phyloP scores from a whole-genome alignment of 2,113 vertebrate genomes.

The Melierax canorus region DNA sequence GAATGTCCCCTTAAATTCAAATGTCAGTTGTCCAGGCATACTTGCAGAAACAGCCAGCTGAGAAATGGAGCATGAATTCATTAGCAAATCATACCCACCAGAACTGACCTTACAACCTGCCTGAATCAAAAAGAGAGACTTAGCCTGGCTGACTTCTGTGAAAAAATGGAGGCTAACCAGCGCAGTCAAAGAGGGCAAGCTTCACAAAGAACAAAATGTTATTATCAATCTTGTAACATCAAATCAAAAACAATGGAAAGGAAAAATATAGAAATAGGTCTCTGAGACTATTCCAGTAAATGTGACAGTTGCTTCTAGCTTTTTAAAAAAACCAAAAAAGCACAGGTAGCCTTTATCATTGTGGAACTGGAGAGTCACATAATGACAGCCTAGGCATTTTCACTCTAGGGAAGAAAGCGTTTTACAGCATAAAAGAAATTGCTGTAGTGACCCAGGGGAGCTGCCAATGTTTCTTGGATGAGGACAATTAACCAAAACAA shows the following conservation, averaged over 20 bases:
- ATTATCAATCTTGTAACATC: not conserved
- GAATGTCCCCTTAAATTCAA: slow-evolving; percentile 18
- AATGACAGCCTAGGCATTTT: not conserved
- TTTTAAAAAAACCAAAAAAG: not conserved
- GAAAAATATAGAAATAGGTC: not conserved
- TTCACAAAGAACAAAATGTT: not conserved
- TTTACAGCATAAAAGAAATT: slow-evolving; percentile 22
- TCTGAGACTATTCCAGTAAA: not conserved
- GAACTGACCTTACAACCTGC: slow-evolving; percentile 40
- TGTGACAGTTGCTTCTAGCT: not conserved
- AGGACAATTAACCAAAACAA: slow-evolving; percentile 43
- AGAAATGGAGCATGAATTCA: slow-evolving; percentile 41
- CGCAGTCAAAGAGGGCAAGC: not conserved
- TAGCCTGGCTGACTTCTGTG: not conserved
- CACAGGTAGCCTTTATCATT: not conserved
- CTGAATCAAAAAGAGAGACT: not conserved
- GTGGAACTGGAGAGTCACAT: not conserved
- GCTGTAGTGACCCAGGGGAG: not conserved
- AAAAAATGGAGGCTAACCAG: not conserved
- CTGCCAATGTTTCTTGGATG: not conserved
- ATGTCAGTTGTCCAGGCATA: not conserved
- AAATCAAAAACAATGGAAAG: not conserved
- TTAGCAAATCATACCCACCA: slow-evolving; percentile 29
- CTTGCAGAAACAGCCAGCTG: slow-evolving; percentile 34
- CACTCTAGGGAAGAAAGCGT: not conserved